A percentile compares a stretch with the other conserved stretches of the same genome.
Conservation (phyloP, 37 sponge, comb jelly and placozoan genomes). For the Sycon ciliatum region DNA sequence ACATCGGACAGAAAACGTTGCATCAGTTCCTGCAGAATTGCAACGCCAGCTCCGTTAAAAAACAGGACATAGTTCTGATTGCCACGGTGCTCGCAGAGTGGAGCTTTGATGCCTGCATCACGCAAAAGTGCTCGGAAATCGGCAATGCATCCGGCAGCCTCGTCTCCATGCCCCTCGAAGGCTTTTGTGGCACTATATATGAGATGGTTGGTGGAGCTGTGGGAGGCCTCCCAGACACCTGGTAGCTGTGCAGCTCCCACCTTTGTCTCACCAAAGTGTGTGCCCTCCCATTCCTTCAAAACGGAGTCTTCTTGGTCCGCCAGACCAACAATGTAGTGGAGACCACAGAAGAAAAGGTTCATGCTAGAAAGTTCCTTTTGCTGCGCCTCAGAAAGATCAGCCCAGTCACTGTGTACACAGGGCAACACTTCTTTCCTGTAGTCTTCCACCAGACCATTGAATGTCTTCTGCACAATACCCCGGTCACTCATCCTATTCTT, state of each 20-base stretch:
- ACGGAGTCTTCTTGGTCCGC: slow-evolving; percentile 13
- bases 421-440: slow-evolving; percentile 36
- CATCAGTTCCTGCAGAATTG: neutral
- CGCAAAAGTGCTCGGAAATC: too few relatives aligned
- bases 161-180: too few relatives aligned
- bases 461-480: slow-evolving; percentile 30
- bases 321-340: slow-evolving; percentile 46
- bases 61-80: slow-evolving; percentile 13
- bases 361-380: slow-evolving; percentile 16
- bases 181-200: too few relatives aligned
- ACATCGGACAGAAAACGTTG: slow-evolving; percentile 9
- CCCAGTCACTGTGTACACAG: slow-evolving; percentile 11
- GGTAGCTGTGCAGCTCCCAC: too few relatives aligned
- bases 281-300: slow-evolving; percentile 36
- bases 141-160: too few relatives aligned
- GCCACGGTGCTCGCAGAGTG: neutral
- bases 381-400: slow-evolving; percentile 12
- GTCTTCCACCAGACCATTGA: slow-evolving; percentile 28
- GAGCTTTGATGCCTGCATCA: too few relatives aligned
- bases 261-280: neutral
- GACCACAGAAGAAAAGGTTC: slow-evolving; percentile 49
- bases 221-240: too few relatives aligned
- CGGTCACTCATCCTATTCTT: slow-evolving; percentile 53
- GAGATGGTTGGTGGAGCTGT: too few relatives aligned
- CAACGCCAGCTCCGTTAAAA: neutral